These are phyloP conservation scores for Octopus bimaculoides DNA, from an alignment of 1,140 invertebrate genomes.

Conservation along the genomic window DNA sequence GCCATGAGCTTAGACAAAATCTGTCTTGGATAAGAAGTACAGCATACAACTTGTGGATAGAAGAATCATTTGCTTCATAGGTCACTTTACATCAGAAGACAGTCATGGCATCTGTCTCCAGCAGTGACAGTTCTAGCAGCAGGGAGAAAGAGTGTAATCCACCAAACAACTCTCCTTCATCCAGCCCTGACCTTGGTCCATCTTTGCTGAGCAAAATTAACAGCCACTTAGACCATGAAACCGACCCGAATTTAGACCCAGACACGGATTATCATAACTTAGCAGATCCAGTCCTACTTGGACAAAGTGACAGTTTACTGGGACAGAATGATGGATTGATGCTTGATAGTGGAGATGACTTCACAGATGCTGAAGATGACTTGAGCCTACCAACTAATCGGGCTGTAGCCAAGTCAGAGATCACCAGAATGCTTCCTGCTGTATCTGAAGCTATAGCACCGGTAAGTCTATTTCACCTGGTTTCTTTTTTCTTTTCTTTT, in stretches of 20 bases:
- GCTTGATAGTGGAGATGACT: slow-evolving; percentile 30
- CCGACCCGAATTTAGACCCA: no score
- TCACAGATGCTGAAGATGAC: slow-evolving; percentile 35
- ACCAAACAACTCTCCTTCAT: neutral
- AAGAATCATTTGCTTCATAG: no score
- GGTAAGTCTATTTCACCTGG: neutral
- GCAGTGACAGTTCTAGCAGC: neutral
- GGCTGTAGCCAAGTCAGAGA: slow-evolving; percentile 18
- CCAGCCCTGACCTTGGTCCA: neutral
- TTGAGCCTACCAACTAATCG: slow-evolving; percentile 16
- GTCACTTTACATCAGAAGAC: neutral
- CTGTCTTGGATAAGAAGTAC: no score
- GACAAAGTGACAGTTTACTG: no score
- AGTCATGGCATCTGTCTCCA: neutral
- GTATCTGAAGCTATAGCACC: slow-evolving; percentile 17
- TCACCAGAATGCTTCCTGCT: slow-evolving; percentile 14
- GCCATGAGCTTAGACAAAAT: no score
- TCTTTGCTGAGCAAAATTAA: neutral
- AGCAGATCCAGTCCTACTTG: no score
- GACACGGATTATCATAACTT: no score
- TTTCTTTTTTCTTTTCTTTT: no score
- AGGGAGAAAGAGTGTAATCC: neutral
- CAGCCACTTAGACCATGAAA: no score
- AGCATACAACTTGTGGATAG: no score
- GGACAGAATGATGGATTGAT: slow-evolving; percentile 15